A percentile compares a stretch with the other conserved stretches of the same genome.
These are phyloP conservation scores for Stichodactyla helianthus DNA, from an alignment of 64 coral and sea anemone species.

Conservation along the genomic window DNA sequence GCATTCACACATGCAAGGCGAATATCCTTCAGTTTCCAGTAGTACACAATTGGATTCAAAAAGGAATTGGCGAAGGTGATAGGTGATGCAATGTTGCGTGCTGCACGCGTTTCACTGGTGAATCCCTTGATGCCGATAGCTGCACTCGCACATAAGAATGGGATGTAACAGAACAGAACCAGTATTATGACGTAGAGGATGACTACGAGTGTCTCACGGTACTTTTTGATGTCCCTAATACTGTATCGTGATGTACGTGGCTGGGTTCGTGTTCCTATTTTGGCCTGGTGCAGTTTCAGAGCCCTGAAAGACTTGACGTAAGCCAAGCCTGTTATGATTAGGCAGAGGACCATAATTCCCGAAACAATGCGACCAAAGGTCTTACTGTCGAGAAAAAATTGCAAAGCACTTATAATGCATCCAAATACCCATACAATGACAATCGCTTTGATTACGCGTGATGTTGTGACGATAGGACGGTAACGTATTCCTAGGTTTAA, in stretches of 20 bases:
- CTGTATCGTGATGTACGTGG: background rate
- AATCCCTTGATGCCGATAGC: background rate
- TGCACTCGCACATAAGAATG: background rate
- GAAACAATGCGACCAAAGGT: background rate
- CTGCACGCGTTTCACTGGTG: background rate
- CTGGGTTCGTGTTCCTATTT: background rate
- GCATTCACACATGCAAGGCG: background rate
- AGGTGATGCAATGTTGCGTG: background rate
- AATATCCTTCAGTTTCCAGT: background rate
- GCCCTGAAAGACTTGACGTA: background rate
- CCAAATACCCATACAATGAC: background rate
- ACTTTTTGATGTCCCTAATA: background rate
- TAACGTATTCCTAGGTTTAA: slow-evolving; percentile 18
- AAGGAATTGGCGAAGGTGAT: background rate
- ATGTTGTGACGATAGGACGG: slow-evolving; percentile 11
- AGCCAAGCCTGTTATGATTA: background rate
- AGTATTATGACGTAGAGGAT: background rate
- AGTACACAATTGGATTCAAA: background rate
- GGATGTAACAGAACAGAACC: slow-evolving; percentile 7
- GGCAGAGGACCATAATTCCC: background rate
- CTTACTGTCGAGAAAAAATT: background rate
- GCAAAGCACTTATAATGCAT: background rate
- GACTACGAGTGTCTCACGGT: background rate
- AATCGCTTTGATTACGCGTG: background rate
- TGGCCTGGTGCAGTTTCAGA: background rate